Base-by-base conservation (phyloP, 2,113 vertebrate genomes). In the Platichthys flesus region DNA sequence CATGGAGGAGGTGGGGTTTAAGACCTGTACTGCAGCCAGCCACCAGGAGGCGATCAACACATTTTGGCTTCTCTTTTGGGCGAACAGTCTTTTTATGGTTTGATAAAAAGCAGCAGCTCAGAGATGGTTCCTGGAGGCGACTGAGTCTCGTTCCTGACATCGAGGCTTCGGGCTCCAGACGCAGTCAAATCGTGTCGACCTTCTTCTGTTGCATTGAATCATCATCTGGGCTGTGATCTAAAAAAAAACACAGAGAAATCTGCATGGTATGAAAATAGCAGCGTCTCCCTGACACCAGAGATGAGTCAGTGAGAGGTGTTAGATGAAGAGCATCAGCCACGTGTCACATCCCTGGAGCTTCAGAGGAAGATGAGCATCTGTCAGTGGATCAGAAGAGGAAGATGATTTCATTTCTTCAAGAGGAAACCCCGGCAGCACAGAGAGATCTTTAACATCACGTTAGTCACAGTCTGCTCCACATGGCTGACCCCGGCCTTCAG, bases 381-480 rank as follows among this genome's bases (percentile, higher is more conserved):
- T 78, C 64, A 49, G 45, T 16, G 5, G 15, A 16, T 49, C 45
- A 49, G 14, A 18, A 70, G 69, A 69, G 68, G 80, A 86, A 82
- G 49, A 60, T 60, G 78, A 64, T 61, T 78, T 62, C 1, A 18
- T 58, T 56, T 71, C 21, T 78, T 26, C n/a, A 73, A 64, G 24
- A 62, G 57, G n/a, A 9, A n/a, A 23, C 72, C 71, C 64, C 47
- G 65, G 81, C 82, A 63, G 76, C 79, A 10, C 18, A 16, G 21
- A 18, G 21, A 79, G 74, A 81, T 74, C 71, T 87, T 75, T 49
- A 85, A 18, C 67, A 21, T 65, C 67, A 26, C 58, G 37, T 84
- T 85, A 88, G 20, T 42, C 37, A 54, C 42, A 54, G 81, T 89
- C 88, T 84, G 87, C 84, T 66, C 73, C 79, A 84, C 83, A 66